Conservation (phyloP, 2,113 vertebrate genomes). For the Edolisoma coerulescens region DNA sequence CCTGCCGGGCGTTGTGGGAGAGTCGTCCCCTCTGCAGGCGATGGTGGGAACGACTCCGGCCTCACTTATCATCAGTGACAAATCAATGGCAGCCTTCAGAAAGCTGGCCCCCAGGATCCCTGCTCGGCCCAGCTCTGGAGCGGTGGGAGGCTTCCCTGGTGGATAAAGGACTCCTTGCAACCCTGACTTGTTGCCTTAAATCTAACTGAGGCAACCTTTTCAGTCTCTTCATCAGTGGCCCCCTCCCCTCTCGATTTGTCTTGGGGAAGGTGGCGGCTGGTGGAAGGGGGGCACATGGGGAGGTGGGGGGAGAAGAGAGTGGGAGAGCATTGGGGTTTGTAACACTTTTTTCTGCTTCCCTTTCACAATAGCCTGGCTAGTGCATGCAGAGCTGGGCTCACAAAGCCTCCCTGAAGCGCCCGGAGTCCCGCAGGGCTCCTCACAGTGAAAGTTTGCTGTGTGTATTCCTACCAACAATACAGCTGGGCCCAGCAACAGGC, state of each 20-base stretch:
- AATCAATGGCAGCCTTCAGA: slow-evolving; percentile 77
- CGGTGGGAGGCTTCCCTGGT: slow-evolving; percentile 69
- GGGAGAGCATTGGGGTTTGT: slow-evolving; percentile 44
- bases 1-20: slow-evolving; percentile 77
- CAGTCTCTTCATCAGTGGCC: slow-evolving; percentile 9
- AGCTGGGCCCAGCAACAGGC: slow-evolving; percentile 43
- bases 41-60: slow-evolving; percentile 77
- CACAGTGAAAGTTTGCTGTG: slow-evolving; percentile 60
- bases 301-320: background rate
- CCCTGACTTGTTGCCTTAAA: slow-evolving; percentile 70
- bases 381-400: slow-evolving; percentile 51
- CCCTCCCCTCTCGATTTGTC: slow-evolving; percentile 30
- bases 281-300: background rate
- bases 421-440: slow-evolving; percentile 65
- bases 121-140: slow-evolving; percentile 48
- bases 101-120: slow-evolving; percentile 72
- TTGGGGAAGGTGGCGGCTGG: slow-evolving; percentile 33
- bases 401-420: slow-evolving; percentile 55
- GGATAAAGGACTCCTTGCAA: slow-evolving; percentile 64
- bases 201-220: slow-evolving; percentile 59
- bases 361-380: slow-evolving; percentile 59
- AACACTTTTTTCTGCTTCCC: slow-evolving; percentile 51
- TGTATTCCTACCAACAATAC: slow-evolving; percentile 63
- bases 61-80: slow-evolving; percentile 78
- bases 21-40: slow-evolving; percentile 72